Percentiles rank a stretch among this genome's conserved stretches.
Evolutionary conservation across 35 echinoderm and acorn worm genomes (phyloP).

Genomic region (Strongylocentrotus purpuratus): DNA sequence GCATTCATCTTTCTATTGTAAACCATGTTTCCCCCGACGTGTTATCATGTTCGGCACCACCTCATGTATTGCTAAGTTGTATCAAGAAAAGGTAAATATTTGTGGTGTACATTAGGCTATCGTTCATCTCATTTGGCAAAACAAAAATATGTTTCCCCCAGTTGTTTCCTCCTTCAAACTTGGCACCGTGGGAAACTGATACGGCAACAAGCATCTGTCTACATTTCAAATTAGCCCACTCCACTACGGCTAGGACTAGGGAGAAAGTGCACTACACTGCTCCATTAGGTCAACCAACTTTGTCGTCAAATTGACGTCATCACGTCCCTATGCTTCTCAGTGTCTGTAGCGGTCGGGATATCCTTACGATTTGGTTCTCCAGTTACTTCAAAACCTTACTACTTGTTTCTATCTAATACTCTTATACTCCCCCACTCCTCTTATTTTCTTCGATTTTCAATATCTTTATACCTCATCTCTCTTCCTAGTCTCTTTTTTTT

Average conservation of each 20-base stretch:
- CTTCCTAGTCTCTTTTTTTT: no score
- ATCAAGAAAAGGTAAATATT: background rate
- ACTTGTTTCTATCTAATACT: background rate
- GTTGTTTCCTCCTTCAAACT: constrained; percentile 9
- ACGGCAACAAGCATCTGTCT: background rate
- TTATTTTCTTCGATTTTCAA: no score
- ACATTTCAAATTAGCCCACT: background rate
- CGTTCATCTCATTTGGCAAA: background rate
- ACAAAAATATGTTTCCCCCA: background rate
- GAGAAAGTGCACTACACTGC: background rate
- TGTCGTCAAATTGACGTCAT: constrained; percentile 10
- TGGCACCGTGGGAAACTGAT: background rate
- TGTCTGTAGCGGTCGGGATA: background rate
- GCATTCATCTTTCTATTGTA: background rate
- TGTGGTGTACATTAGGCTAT: background rate
- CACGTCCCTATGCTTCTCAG: background rate
- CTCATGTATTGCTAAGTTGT: background rate
- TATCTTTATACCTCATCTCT: no score
- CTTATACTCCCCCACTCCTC: no score
- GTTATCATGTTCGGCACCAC: background rate
- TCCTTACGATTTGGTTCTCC: background rate
- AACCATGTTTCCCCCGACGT: background rate
- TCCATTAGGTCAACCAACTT: background rate
- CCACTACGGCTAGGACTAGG: background rate
- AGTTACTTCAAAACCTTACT: background rate